Percentiles rank a stretch among this genome's conserved stretches.
These are phyloP conservation scores for Thalassophryne amazonica DNA, from an alignment of 2,797 vertebrate genomes.

Conservation along the genomic window DNA sequence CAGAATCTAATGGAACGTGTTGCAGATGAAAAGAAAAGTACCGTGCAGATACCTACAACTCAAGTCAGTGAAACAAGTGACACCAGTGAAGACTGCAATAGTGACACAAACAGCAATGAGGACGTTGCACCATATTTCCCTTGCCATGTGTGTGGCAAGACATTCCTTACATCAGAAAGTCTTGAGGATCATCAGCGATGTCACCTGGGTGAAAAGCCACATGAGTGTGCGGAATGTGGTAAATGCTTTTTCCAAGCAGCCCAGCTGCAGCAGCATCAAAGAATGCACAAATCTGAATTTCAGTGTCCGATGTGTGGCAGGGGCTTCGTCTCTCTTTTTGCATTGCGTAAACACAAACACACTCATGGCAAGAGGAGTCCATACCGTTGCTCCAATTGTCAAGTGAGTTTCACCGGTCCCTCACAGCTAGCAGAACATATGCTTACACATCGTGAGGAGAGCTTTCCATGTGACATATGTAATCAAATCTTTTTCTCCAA, in stretches of 20 bases:
- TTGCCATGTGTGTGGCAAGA: conserved; percentile 84
- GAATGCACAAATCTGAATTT: conserved; percentile 82
- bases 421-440: conserved; percentile 77
- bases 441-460: conserved; percentile 77
- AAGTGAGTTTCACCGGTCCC: conserved; percentile 71
- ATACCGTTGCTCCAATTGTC: conserved; percentile 76
- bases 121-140: conserved; percentile 81
- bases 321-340: conserved; percentile 79
- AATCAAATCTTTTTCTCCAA: conserved; percentile 75
- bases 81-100: conserved; percentile 42
- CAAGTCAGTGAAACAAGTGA: conserved; percentile 38
- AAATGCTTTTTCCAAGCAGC: conserved; percentile 78
- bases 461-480: conserved; percentile 83
- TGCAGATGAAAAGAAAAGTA: conserved; percentile 12
- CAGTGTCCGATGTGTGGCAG: conserved; percentile 80
- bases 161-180: conserved; percentile 78
- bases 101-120: conserved; percentile 33
- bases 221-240: conserved; percentile 81
- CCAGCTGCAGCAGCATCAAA: conserved; percentile 79
- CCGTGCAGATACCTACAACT: conserved; percentile 40
- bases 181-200: conserved; percentile 83
- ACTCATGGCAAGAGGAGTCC: conserved; percentile 74
- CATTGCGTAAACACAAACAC: conserved; percentile 79
- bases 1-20: conserved; percentile 1
- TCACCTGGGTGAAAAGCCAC: conserved; percentile 82